Base-by-base conservation (phyloP, 2,888 invertebrate genomes). In the Seira sanloemensis region DNA sequence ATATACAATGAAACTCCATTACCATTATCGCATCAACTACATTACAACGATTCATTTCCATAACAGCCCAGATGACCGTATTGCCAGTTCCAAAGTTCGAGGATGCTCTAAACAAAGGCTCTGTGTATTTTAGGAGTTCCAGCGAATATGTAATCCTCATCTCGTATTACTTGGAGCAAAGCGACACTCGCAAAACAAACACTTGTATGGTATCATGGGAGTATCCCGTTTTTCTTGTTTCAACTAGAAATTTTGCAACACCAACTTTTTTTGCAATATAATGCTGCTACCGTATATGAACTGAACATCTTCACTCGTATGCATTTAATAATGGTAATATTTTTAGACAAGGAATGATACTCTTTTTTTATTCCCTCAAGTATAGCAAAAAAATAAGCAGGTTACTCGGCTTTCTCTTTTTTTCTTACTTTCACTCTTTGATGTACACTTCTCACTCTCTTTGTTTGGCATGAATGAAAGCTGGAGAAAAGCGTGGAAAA, bases 401-500 rank as follows among this genome's bases (percentile, higher is more conserved):
- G 75, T 81, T 81, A 76, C 75, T 81, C 62, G 75, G 65, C 76
- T 81, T 81, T 81, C 71, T 71, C 69, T 58, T 12, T 37, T 37
- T 37, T 37, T 37, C 37, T 62, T 75, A 66, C 71, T 76, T 81
- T 81, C 76, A 71, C 81, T 81, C 74, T 79, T 37, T 37, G 37
- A 37, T 37, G 37, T 37, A 37, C 37, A 37, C 37, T 37, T 37
- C 54, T 9, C 37, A 58, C 21, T n/a, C 46, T 2, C 66, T 66
- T 62, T 16, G 7, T 62, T 67, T 67, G 9, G 25, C 21, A 84
- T 84, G 84, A 84, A 84, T 84, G 84, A 84, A 69, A 84, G 25
- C 19, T 46, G 65, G 58, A 69, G 75, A 78, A 75, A 80, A 81
- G 67, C 77, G 72, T 68, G 78, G 78, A 46, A 85, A 79, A 74